These are phyloP conservation scores for Metridium senile DNA, from an alignment of 92 coral and sea anemone genomes.

Conservation along the genomic window DNA sequence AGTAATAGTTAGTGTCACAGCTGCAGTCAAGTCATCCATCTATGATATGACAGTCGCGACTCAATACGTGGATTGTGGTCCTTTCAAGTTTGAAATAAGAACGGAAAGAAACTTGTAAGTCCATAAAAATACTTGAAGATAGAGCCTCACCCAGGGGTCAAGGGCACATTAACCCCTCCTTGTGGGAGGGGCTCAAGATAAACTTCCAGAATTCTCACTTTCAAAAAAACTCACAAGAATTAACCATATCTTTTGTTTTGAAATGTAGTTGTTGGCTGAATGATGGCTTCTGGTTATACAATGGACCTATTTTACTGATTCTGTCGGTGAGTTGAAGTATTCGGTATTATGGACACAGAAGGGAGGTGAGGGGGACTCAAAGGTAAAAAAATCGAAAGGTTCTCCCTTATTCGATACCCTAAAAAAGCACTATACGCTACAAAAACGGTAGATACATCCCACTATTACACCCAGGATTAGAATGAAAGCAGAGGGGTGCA, in stretches of 20 bases:
- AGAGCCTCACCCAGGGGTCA: neutral
- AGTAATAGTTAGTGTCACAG: conserved; percentile 28
- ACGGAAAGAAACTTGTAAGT: conserved; percentile 1
- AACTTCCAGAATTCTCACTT: neutral
- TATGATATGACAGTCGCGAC: conserved; percentile 39
- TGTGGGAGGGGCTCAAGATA: too few species aligned
- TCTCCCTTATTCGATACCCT: too few species aligned
- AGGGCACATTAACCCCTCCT: too few species aligned
- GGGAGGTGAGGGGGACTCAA: too few species aligned
- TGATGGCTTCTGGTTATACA: conserved; percentile 49
- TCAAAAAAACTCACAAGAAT: neutral
- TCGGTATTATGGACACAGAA: too few species aligned
- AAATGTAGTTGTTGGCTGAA: conserved; percentile 44
- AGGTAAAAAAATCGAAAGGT: too few species aligned
- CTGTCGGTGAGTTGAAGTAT: conserved; percentile 46
- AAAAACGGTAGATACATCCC: too few species aligned
- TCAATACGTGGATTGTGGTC: conserved; percentile 38
- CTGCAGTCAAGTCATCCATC: conserved; percentile 29
- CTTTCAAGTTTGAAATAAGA: conserved; percentile 7
- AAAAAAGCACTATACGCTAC: too few species aligned
- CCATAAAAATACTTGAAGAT: neutral
- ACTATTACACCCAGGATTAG: too few species aligned
- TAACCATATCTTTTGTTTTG: neutral
- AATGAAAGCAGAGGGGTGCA: too few species aligned
- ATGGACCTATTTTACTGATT: conserved; percentile 40